Evolutionary conservation across 1,140 invertebrate species (phyloP).

Genomic region (Drosophila albomicans): DNA sequence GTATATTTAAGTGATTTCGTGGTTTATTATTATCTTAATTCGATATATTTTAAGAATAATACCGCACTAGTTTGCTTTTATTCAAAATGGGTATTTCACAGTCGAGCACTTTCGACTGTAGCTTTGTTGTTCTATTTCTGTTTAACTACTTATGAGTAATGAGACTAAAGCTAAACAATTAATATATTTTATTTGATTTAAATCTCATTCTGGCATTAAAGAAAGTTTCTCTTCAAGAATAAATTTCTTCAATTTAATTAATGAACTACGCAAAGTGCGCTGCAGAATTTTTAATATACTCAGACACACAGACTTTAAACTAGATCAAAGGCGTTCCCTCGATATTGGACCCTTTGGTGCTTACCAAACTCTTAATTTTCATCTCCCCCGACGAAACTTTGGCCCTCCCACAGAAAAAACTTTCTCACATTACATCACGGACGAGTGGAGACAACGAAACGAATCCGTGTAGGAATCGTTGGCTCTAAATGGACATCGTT

Average conservation of each 20-base stretch:
- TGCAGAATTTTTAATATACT: neutral
- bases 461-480: conserved; percentile 38
- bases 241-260: neutral
- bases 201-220: too few relatives aligned
- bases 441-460: conserved; percentile 34
- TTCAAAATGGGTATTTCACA: too few relatives aligned
- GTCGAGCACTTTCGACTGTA: too few relatives aligned
- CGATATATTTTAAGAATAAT: too few relatives aligned
- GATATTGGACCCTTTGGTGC: conserved; percentile 10
- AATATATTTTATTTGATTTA: too few relatives aligned
- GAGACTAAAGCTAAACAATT: too few relatives aligned
- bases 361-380: conserved; percentile 20
- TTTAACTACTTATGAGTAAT: too few relatives aligned
- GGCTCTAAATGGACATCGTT: conserved; percentile 76
- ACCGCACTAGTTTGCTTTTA: too few relatives aligned
- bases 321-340: conserved; percentile 68
- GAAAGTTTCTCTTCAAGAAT: too few relatives aligned
- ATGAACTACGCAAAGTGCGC: conserved; percentile 1
- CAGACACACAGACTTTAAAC: conserved; percentile 9
- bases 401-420: conserved; percentile 53
- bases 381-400: neutral
- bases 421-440: conserved; percentile 82
- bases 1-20: too few relatives aligned
- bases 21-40: too few relatives aligned
- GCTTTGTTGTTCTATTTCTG: too few relatives aligned